These are phyloP conservation scores for Seriola aureovittata DNA, from an alignment of 2,113 vertebrate genomes.

Conservation along the genomic window DNA sequence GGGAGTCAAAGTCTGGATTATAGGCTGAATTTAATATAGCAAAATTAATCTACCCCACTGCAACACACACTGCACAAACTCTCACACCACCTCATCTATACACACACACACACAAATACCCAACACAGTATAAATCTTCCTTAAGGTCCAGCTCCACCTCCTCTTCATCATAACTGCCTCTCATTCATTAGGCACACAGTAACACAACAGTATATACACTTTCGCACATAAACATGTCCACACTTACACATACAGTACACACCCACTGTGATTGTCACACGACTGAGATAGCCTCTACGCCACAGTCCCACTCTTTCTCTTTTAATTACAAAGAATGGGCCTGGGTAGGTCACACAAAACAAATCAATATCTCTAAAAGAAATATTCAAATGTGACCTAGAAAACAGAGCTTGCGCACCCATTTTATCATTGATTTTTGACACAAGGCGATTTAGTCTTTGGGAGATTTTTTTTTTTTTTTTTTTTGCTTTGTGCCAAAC, in stretches of 20 bases:
- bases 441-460: conserved; percentile 75
- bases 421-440: conserved; percentile 87
- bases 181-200: conserved; percentile 68
- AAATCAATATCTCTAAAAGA: conserved; percentile 86
- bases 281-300: conserved; percentile 60
- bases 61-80: conserved; percentile 36
- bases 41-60: conserved; percentile 79
- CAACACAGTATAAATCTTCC: conserved; percentile 74
- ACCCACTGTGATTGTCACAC: conserved; percentile 61
- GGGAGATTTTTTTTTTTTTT: conserved; percentile 58
- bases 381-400: conserved; percentile 88
- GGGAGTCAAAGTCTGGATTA: conserved; percentile 70
- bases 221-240: conserved; percentile 11
- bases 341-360: conserved; percentile 82
- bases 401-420: conserved; percentile 76
- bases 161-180: conserved; percentile 75
- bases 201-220: conserved; percentile 40
- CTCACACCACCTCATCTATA: not conserved
- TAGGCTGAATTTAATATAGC: conserved; percentile 79
- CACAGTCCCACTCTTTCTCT: conserved; percentile 72
- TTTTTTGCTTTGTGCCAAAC: conserved; percentile 59
- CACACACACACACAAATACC: conserved; percentile 21
- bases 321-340: conserved; percentile 86
- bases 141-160: conserved; percentile 73
- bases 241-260: conserved; percentile 38